Evolutionary conservation across 92 coral and sea anemone genomes (phyloP), one percentile per base, ranked within the genome.

Genomic region (Actinostola sp.): DNA sequence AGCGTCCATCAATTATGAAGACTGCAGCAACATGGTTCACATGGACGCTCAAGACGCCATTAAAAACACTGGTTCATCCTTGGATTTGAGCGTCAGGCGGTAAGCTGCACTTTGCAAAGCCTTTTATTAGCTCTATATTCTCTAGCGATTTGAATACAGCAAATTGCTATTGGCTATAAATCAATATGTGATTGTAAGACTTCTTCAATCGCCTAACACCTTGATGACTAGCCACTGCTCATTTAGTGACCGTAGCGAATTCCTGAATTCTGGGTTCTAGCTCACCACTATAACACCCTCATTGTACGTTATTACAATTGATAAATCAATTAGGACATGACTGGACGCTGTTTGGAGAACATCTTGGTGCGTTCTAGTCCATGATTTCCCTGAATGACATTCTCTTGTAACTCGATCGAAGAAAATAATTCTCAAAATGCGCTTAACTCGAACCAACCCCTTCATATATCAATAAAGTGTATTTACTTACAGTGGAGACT

Each of bases 41-140:
- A 88, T 95, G 60, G 96, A 95, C 51, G 99, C 99, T 20, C 99
- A 95, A 64, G 93, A 95, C 71, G 85, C 88, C 60, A 91, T 95
- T 50, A 83, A 88, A 56, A 74, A 80, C 38, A 82, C 97, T 31
- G 92, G 93, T 49, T 83, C 79, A 33, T 65, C 83, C 42, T 87
- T 95, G 33, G 75, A 80, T 59, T 75, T 94, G 20, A 63, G 66
- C 56, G 77, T 94, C 8, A 73, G 77, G 41, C 84, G 92, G 98
- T 94, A 85, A 75, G 92, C 58, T 15, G 13, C 5, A 20, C 14
- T 39, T 24, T 23, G 19, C 54, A 5, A 14, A 26, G 27, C 44
- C 45, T 46, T 33, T 62, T 19, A 62, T 24, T 16, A 62, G 1
- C 3, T n/a, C n/a, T 27, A 9, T 24, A 28, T 53, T n/a, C 28